These are phyloP conservation scores for Tarsius wallacei DNA, from an alignment of 2,797 vertebrate species.

Conservation along the genomic window DNA sequence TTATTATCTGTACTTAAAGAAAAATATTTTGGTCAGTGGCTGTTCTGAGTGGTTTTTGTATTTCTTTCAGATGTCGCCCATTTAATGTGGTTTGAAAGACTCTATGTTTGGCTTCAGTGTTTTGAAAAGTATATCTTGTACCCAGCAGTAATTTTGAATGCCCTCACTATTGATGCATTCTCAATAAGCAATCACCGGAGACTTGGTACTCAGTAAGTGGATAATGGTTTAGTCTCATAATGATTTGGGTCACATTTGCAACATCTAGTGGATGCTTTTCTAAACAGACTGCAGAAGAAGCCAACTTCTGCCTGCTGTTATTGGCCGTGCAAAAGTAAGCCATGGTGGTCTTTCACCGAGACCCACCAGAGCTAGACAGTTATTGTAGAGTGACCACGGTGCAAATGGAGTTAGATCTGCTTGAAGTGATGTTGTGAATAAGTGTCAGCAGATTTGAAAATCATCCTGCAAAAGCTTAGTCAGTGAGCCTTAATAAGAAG, in stretches of 20 bases:
- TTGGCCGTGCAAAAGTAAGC: constrained; percentile 60
- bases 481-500: background rate
- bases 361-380: background rate
- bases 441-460: constrained; percentile 63
- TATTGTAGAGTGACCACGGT: background rate
- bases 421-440: background rate
- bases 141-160: constrained; percentile 97
- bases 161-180: constrained; percentile 97
- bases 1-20: background rate
- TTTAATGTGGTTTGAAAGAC: constrained; percentile 99
- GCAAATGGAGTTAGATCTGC: constrained; percentile 32
- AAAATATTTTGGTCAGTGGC: background rate
- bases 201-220: constrained; percentile 97
- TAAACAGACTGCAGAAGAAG: background rate
- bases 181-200: constrained; percentile 96
- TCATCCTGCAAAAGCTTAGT: constrained; percentile 2
- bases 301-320: background rate
- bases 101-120: constrained; percentile 97
- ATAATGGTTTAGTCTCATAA: background rate
- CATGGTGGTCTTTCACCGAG: constrained; percentile 60
- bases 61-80: constrained; percentile 95
- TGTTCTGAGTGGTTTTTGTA: constrained; percentile 74
- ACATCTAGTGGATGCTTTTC: background rate
- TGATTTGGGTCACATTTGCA: background rate
- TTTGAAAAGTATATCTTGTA: constrained; percentile 99